Conservation (phyloP, 2,888 invertebrate genomes). For the Tridacna gigas region DNA sequence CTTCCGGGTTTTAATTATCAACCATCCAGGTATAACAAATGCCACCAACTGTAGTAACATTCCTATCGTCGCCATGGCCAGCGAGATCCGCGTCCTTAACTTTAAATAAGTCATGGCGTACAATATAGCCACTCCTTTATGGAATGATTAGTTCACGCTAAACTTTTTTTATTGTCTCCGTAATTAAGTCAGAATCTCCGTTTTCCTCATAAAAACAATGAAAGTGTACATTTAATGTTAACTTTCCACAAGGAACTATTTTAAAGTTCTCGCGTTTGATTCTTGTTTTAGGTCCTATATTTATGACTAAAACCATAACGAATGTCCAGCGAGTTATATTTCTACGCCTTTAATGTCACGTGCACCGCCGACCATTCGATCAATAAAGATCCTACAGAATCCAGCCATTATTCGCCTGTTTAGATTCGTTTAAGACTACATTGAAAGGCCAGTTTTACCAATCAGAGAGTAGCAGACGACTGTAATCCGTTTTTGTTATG, state of each 20-base stretch:
- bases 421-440: background rate
- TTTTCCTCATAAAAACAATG: no score
- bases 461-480: background rate
- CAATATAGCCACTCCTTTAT: background rate
- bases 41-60: constrained; percentile 27
- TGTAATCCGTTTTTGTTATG: background rate
- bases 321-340: constrained; percentile 10
- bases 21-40: constrained; percentile 48
- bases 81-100: constrained; percentile 9
- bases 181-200: no score
- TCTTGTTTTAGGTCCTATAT: background rate
- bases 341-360: constrained; percentile 7
- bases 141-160: background rate
- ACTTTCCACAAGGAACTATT: no score
- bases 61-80: constrained; percentile 30
- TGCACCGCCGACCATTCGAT: background rate
- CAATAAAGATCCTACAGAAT: background rate
- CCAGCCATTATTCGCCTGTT: background rate
- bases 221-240: no score
- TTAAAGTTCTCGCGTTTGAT: no score
- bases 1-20: constrained; percentile 24
- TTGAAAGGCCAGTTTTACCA: background rate
- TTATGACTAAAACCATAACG: constrained; percentile 7
- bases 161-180: no score
- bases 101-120: constrained; percentile 1